Conservation (phyloP, 1,140 invertebrate genomes). For the Protaetia brevitarsis region DNA sequence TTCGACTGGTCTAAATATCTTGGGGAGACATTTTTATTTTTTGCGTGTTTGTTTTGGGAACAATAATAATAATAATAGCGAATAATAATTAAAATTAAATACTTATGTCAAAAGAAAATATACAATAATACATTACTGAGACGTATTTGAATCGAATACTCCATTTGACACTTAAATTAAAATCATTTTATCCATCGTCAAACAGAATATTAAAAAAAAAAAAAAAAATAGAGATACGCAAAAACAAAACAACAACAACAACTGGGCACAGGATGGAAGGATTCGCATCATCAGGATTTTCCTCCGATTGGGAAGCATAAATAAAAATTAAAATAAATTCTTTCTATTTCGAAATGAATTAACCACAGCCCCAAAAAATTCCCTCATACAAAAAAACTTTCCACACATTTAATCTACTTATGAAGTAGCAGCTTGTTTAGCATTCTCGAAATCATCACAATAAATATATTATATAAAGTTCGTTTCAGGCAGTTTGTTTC, state of each 20-base stretch:
- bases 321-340: slow-evolving; percentile 20
- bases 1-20: too few species aligned
- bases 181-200: slow-evolving; percentile 9
- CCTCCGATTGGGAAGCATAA: not conserved
- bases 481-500: slow-evolving; percentile 2
- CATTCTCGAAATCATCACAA: slow-evolving; percentile 13
- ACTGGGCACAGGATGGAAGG: slow-evolving; percentile 6
- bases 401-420: slow-evolving; percentile 10
- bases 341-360: slow-evolving; percentile 14
- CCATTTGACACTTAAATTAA: slow-evolving; percentile 21
- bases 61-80: slow-evolving; percentile 21
- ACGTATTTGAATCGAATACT: slow-evolving; percentile 12
- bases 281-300: not conserved
- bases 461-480: slow-evolving; percentile 7
- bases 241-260: slow-evolving; percentile 21
- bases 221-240: not conserved
- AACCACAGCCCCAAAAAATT: slow-evolving; percentile 21
- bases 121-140: slow-evolving; percentile 21
- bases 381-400: slow-evolving; percentile 7
- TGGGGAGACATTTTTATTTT: too few species aligned
- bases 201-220: slow-evolving; percentile 18
- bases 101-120: slow-evolving; percentile 19
- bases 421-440: slow-evolving; percentile 11
- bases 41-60: not conserved
- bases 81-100: slow-evolving; percentile 20